Evolutionary conservation across 2,113 vertebrate species (phyloP), one percentile per base, ranked within the genome.

Genomic region (Pelmatolapia mariae): DNA sequence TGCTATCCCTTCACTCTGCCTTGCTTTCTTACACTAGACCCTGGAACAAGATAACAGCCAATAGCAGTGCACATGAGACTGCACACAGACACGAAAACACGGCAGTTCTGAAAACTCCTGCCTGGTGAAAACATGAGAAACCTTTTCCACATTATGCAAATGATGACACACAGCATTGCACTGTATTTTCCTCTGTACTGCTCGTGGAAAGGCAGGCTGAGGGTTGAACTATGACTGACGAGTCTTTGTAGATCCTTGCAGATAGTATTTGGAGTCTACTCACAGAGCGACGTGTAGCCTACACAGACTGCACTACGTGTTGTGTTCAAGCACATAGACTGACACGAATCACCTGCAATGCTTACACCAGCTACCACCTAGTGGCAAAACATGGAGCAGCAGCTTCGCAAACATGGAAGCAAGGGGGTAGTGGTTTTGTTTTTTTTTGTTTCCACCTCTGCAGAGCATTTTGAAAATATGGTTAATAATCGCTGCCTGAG

Each of bases 11-110:
- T 86, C 73, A 50, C 83, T 89, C 85, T 54, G 84, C 38, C 57
- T 83, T 80, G 82, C 78, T 86, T 83, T 85, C 63, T 87, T 86
- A 81, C 81, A 78, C 53, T 19, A 82, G 61, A 82, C 79, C 63
- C 81, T 53, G 78, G 31, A 87, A 87, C 66, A 31, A 66, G 83
- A 87, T 79, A 89, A 87, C 63, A 87, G 84, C 89, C 78, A 88
- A 85, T 54, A 87, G 87, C 89, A 80, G 88, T 4, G 6, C 82
- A 86, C 47, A 86, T 5, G 19, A 52, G 43, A 50, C 52, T 10
- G n/a, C 16, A 16, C 31, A 81, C 8, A 90, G 73, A 88, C 57
- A 87, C 33, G 13, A 81, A 86, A 53, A 86, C 56, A 59, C 26
- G 1, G 31, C 38, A 87, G 52, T 86, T 84, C 31, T 89, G 81